Evolutionary conservation across 2,888 invertebrate genomes (phyloP).

Genomic region (Quadriops clusia): DNA sequence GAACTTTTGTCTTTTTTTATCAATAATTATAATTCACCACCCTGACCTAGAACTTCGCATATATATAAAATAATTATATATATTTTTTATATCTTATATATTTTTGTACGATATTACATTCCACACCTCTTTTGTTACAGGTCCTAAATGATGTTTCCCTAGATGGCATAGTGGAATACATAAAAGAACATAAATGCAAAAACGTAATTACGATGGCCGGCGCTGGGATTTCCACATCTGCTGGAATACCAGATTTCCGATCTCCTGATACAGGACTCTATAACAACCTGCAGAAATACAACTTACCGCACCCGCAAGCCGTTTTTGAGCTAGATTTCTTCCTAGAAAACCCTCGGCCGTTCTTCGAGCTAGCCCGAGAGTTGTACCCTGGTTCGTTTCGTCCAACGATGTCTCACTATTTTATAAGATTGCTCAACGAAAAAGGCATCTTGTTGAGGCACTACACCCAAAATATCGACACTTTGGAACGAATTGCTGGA

Average conservation of each 20-base stretch:
- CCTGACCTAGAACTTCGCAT: no score
- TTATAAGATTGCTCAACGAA: constrained; percentile 70
- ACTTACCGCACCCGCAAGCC: constrained; percentile 81
- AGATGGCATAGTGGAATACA: constrained; percentile 68
- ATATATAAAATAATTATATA: no score
- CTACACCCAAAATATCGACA: constrained; percentile 90
- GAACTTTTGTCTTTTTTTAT: no score
- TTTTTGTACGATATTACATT: no score
- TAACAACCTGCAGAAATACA: constrained; percentile 80
- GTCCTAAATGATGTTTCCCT: constrained; percentile 59
- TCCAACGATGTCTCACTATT: constrained; percentile 86
- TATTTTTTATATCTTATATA: no score
- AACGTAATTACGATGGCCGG: constrained; percentile 90
- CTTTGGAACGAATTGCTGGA: constrained; percentile 76
- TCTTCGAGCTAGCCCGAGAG: constrained; percentile 83
- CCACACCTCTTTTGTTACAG: constrained; percentile 31
- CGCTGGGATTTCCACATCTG: constrained; percentile 93
- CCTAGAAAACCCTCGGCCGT: constrained; percentile 77
- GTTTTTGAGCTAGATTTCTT: constrained; percentile 89
- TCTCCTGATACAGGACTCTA: constrained; percentile 88
- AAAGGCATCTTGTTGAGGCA: constrained; percentile 67
- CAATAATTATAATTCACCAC: no score
- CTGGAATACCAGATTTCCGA: constrained; percentile 93
- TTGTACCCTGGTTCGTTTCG: constrained; percentile 77
- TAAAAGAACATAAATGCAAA: constrained; percentile 62